Base-by-base conservation (phyloP, 2,797 vertebrate species). In the Hafferia zeledoni region DNA sequence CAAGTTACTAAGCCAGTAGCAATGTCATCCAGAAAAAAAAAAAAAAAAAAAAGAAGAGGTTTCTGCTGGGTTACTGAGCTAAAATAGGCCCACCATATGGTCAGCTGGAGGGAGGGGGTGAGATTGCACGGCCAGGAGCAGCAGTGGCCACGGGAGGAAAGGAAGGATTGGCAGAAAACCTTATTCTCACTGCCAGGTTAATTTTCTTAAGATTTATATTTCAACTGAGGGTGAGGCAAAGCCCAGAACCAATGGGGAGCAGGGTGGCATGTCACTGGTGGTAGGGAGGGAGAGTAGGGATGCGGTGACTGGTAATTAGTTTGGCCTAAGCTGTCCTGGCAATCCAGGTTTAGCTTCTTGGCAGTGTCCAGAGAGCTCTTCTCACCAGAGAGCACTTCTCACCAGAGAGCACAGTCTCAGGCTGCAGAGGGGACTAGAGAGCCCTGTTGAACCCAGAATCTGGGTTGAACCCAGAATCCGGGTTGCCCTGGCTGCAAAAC, bases 1-100 rank as follows among this genome's bases (percentile, higher is more conserved):
- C 56, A 80, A 85, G 43, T 64, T 53, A 64, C 30, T 60, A 86
- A 71, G 33, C 25, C 39, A 71, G 22, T 9, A 44, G 72, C 78
- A 93, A 87, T 50, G 65, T 56, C 44, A 92, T 57, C n/a, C 59
- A 79, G 75, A 0, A n/a, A 57, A 56, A 41, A 39, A 33, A 41
- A 4, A n/a, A 50, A 41, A 37, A 10, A n/a, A 31, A 5, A 43
- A 53, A 16, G 11, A 81, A 69, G 27, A 71, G 19, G 30, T 63
- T 90, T 96, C 83, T 31, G 28, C 77, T 72, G 50, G 35, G 67
- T 82, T 84, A 81, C 57, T 33, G 83, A 92, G 63, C 91, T 90
- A 92, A 95, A 95, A 90, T 33, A 90, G 78, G 23, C 56, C 70
- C 59, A 55, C 83, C 63, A 86, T 85, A 95, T 91, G 92, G 93